These are phyloP conservation scores for Sepioteuthis lessoniana DNA, from an alignment of 2,888 invertebrate genomes.

Conservation along the genomic window DNA sequence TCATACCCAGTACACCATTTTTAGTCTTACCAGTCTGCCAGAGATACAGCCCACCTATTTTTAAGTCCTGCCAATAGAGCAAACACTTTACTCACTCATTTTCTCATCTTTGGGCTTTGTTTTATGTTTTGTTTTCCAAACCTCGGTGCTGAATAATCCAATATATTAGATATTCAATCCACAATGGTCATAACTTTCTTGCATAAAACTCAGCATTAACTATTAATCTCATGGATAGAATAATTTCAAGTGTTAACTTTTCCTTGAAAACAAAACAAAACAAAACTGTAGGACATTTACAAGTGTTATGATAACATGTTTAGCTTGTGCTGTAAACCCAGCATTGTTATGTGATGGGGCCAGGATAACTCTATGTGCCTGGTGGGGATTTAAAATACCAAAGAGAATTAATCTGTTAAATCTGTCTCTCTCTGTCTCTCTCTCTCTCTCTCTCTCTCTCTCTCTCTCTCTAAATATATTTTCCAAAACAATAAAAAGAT, in stretches of 20 bases:
- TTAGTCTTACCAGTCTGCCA: too few relatives aligned
- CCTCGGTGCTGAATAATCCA: too few relatives aligned
- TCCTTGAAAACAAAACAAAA: background rate
- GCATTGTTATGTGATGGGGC: background rate
- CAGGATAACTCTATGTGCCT: background rate
- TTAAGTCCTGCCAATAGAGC: too few relatives aligned
- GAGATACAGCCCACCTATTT: too few relatives aligned
- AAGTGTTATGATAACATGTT: background rate
- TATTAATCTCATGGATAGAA: background rate
- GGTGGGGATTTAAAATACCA: background rate
- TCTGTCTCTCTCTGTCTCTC: background rate
- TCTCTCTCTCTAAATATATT: background rate
- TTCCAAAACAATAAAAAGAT: background rate
- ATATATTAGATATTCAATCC: background rate
- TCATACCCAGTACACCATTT: too few relatives aligned
- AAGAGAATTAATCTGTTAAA: background rate
- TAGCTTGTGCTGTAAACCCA: background rate
- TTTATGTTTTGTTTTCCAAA: too few relatives aligned
- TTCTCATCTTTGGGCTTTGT: too few relatives aligned
- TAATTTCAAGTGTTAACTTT: background rate
- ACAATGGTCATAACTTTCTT: background rate
- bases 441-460: background rate
- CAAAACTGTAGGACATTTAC: background rate
- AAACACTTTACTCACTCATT: too few relatives aligned
- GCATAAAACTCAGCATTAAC: background rate